phyloP scores from a whole-genome alignment of 2,113 vertebrate species.

The Microtus ochrogaster region DNA sequence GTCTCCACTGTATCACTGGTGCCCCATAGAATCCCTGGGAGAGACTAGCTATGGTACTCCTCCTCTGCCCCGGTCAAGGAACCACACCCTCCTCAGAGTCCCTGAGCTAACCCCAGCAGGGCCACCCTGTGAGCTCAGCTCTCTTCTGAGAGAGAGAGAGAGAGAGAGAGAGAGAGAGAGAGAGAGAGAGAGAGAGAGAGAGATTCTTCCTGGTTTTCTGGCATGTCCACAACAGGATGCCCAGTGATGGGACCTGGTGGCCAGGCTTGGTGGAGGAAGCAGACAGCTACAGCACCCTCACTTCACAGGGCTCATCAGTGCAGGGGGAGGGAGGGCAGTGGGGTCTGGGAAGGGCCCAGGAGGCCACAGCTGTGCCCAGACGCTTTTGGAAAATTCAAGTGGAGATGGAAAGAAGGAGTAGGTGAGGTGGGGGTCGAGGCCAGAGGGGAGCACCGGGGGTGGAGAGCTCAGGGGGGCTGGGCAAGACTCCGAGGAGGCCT shows the following conservation, averaged over 20 bases:
- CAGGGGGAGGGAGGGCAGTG: background rate
- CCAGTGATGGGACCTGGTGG: background rate
- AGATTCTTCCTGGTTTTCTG: too few species aligned
- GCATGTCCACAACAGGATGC: background rate
- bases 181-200: too few species aligned
- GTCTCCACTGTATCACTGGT: background rate
- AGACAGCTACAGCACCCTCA: background rate
- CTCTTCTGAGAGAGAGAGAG: too few species aligned
- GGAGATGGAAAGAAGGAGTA: background rate
- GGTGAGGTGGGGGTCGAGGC: conserved; percentile 1
- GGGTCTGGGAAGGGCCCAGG: background rate
- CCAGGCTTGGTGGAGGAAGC: background rate
- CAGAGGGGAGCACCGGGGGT: background rate
- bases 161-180: too few species aligned
- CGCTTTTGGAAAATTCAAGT: conserved; percentile 37
- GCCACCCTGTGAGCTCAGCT: background rate
- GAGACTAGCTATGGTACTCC: background rate
- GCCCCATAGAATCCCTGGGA: background rate
- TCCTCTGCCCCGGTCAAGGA: background rate
- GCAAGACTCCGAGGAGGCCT: conserved; percentile 45
- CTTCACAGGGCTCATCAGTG: background rate
- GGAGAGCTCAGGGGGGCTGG: background rate
- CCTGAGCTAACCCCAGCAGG: background rate
- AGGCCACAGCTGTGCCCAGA: background rate
- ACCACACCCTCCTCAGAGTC: background rate